Evolutionary conservation across 2,797 vertebrate genomes (phyloP).

Genomic region (Sebastes hubbsi): DNA sequence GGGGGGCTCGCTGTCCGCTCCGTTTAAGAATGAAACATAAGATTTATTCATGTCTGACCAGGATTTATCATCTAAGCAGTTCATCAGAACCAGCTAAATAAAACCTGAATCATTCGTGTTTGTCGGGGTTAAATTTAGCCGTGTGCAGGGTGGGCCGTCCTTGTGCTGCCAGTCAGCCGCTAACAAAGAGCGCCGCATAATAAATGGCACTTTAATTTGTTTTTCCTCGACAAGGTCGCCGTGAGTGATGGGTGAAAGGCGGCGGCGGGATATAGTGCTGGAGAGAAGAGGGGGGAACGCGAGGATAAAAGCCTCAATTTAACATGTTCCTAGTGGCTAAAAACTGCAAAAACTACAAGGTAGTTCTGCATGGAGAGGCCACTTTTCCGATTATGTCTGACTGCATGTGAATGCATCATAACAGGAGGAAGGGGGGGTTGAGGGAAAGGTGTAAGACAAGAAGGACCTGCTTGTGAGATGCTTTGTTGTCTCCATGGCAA

Average conservation of each 20-base stretch:
- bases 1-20: not conserved
- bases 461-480: not conserved
- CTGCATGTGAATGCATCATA: not conserved
- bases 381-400: not conserved
- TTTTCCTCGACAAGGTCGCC: constrained; percentile 73
- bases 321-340: not conserved
- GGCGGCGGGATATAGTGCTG: not conserved
- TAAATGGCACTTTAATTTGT: constrained; percentile 76
- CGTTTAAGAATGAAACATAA: constrained; percentile 36
- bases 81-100: constrained; percentile 2
- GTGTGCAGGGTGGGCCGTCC: constrained; percentile 40
- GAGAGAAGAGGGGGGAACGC: not conserved
- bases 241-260: constrained; percentile 36
- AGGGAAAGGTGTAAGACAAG: not conserved
- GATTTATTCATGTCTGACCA: constrained; percentile 38
- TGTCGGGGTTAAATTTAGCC: constrained; percentile 23
- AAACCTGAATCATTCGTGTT: not conserved
- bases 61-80: not conserved
- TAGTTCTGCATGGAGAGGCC: not conserved
- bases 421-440: not conserved
- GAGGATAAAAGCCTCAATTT: not conserved
- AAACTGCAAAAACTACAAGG: not conserved
- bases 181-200: constrained; percentile 71
- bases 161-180: constrained; percentile 62
- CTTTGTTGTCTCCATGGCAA: constrained; percentile 31